Conservation (phyloP, 2,888 invertebrate species). For the Hypercompe scribonia region DNA sequence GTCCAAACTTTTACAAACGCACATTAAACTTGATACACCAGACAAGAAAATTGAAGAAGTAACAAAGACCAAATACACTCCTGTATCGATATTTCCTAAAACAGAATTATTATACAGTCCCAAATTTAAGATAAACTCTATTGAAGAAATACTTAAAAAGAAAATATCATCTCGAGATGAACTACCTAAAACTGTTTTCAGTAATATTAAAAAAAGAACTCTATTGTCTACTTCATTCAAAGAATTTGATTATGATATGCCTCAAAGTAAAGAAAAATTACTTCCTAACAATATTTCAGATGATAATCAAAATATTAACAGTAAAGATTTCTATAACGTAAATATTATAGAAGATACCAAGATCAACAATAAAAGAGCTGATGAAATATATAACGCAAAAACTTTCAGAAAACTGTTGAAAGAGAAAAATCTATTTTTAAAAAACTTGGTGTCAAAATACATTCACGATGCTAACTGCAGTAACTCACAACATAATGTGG, state of each 20-base stretch:
- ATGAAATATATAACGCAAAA: background rate
- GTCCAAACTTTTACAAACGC: constrained; percentile 6
- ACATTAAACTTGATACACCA: constrained; percentile 6
- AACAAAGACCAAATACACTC: background rate
- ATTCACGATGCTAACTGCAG: background rate
- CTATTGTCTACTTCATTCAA: constrained; percentile 13
- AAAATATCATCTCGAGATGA: background rate
- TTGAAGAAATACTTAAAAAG: constrained; percentile 3
- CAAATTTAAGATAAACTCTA: background rate
- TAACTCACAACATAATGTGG: background rate
- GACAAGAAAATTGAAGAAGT: background rate
- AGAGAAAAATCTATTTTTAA: background rate
- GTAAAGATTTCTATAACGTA: background rate
- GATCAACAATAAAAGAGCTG: background rate
- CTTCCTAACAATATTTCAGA: background rate
- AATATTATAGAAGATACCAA: background rate
- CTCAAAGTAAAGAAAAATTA: background rate
- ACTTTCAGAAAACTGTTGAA: background rate
- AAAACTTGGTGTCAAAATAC: background rate
- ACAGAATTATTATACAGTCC: background rate
- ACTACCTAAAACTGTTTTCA: background rate
- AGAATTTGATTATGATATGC: background rate
- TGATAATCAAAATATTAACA: background rate
- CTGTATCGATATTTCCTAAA: background rate
- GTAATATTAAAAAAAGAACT: constrained; percentile 15